These are phyloP conservation scores for Micronycteris hirsuta DNA, from an alignment of 2,113 vertebrate genomes.

Conservation along the genomic window DNA sequence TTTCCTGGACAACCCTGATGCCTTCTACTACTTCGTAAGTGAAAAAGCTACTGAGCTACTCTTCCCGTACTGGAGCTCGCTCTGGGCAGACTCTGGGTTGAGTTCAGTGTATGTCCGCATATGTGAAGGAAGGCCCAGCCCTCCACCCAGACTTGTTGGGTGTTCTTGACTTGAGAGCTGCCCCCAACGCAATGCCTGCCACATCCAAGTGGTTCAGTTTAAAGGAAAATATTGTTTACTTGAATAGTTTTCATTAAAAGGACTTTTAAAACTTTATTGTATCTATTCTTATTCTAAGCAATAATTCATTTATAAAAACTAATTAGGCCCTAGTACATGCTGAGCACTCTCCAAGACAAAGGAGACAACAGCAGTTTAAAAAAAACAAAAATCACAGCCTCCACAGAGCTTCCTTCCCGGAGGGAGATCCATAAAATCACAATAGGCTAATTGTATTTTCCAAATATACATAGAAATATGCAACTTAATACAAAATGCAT, in stretches of 20 bases:
- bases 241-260: not conserved
- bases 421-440: not conserved
- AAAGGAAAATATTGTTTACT: not conserved
- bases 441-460: not conserved
- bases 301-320: not conserved
- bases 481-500: not conserved
- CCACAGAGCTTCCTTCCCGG: not conserved
- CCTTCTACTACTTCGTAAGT: constrained; percentile 97
- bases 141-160: not conserved
- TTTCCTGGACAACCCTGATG: constrained; percentile 88
- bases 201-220: not conserved
- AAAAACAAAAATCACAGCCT: not conserved
- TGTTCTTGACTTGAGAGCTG: not conserved
- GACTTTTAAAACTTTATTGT: not conserved
- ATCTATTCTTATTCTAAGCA: not conserved
- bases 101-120: not conserved
- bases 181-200: not conserved
- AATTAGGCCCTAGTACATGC: not conserved
- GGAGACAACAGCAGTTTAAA: not conserved
- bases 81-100: not conserved
- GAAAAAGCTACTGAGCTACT: not conserved
- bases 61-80: not conserved
- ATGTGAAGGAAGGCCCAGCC: not conserved
- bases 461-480: not conserved
- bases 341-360: not conserved